Conservation (phyloP, 1,140 invertebrate genomes). For the Dreissena polymorpha region DNA sequence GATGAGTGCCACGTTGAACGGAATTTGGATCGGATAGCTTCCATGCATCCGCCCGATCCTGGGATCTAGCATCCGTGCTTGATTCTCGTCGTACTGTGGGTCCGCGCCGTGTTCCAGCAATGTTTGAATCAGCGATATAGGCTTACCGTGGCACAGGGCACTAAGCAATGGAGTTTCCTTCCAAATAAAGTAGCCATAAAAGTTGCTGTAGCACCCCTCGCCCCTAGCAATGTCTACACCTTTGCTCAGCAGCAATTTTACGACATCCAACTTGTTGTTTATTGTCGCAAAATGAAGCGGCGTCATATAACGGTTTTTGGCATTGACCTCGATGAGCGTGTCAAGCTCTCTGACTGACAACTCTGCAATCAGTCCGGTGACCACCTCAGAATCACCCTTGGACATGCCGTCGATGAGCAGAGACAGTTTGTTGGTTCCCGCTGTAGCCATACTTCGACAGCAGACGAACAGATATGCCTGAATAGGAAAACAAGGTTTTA, state of each 20-base stretch:
- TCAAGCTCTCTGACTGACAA: neutral
- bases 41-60: neutral
- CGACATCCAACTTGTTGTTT: neutral
- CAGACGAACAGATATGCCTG: too few relatives aligned
- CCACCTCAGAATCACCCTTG: too few relatives aligned
- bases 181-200: neutral
- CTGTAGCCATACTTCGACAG: too few relatives aligned
- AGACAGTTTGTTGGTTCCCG: too few relatives aligned
- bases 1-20: neutral
- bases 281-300: neutral
- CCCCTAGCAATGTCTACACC: neutral
- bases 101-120: neutral
- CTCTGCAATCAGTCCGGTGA: too few relatives aligned
- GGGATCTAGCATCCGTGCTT: neutral
- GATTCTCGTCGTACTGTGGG: neutral
- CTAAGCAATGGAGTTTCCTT: slow-evolving; percentile 7
- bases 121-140: neutral
- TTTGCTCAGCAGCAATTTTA: neutral
- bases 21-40: neutral
- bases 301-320: neutral
- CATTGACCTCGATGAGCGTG: neutral
- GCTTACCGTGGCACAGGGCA: neutral
- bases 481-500: too few relatives aligned
- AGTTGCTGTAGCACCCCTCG: neutral
- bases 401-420: too few relatives aligned